Conservation (phyloP, 2,797 vertebrate genomes). For the Thaleichthys pacificus region DNA sequence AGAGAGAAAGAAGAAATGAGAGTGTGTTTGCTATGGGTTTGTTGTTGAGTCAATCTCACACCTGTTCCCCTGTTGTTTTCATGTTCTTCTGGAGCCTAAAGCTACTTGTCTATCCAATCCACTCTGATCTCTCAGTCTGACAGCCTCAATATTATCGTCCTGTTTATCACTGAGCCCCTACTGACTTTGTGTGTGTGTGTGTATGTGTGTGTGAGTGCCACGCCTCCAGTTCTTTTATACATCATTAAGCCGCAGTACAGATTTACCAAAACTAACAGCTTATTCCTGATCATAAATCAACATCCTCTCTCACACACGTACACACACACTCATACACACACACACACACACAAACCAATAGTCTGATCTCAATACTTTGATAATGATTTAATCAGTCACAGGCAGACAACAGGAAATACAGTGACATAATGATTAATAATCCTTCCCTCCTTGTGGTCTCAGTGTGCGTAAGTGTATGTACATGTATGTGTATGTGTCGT, state of each 20-base stretch:
- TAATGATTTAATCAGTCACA: constrained; percentile 80
- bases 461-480: not conserved
- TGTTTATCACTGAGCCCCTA: not conserved
- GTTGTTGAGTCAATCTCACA: too few species aligned
- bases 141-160: constrained; percentile 51
- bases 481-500: constrained; percentile 9
- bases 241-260: constrained; percentile 79
- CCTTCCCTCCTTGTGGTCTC: constrained; percentile 27
- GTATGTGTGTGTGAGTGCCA: too few species aligned
- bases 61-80: constrained; percentile 19
- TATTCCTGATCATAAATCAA: constrained; percentile 74
- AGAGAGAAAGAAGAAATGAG: not conserved
- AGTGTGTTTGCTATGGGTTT: not conserved
- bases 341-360: constrained; percentile 45
- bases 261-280: constrained; percentile 75
- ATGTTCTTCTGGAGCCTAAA: constrained; percentile 34
- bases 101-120: constrained; percentile 43
- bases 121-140: constrained; percentile 54
- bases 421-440: constrained; percentile 68
- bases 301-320: constrained; percentile 2
- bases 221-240: constrained; percentile 72
- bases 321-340: constrained; percentile 29
- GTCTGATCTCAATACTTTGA: constrained; percentile 55
- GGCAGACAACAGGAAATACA: constrained; percentile 68
- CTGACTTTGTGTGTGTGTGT: too few species aligned